Evolutionary conservation across 2,797 vertebrate genomes (phyloP).

Genomic region (Tarsius wallacei): DNA sequence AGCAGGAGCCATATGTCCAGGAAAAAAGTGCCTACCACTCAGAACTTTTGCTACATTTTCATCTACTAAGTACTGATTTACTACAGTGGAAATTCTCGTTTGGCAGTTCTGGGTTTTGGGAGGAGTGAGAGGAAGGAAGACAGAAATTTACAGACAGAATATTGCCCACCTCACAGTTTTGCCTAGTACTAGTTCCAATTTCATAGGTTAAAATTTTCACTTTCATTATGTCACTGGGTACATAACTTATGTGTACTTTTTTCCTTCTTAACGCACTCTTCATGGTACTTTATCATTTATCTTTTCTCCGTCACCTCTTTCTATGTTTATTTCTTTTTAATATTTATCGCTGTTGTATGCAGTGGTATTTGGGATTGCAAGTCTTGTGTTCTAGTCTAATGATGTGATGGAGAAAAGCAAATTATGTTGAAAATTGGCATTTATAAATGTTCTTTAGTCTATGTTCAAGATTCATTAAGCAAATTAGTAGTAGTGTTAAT

Average conservation of each 20-base stretch:
- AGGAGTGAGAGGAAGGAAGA: background rate
- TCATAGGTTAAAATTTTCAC: background rate
- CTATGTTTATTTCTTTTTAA: slow-evolving; percentile 9
- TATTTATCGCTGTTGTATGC: background rate
- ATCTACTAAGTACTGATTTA: background rate
- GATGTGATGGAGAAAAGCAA: background rate
- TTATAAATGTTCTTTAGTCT: background rate
- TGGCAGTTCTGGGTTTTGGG: background rate
- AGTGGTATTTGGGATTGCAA: background rate
- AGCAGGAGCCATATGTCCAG: too few species aligned
- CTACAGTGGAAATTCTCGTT: background rate
- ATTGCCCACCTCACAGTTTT: background rate
- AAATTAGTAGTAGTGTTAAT: slow-evolving; percentile 5
- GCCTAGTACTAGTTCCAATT: background rate
- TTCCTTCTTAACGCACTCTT: background rate
- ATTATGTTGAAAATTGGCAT: slow-evolving; percentile 4
- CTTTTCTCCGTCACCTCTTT: background rate
- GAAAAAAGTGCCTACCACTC: slow-evolving; percentile 21
- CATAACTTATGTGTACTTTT: background rate
- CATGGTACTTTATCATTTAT: background rate
- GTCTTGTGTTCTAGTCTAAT: background rate
- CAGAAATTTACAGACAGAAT: background rate
- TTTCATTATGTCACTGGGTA: background rate
- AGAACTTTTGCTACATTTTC: background rate
- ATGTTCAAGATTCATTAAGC: background rate